These are phyloP conservation scores for Rhea pennata DNA, from an alignment of 2,113 vertebrate species.

Conservation along the genomic window DNA sequence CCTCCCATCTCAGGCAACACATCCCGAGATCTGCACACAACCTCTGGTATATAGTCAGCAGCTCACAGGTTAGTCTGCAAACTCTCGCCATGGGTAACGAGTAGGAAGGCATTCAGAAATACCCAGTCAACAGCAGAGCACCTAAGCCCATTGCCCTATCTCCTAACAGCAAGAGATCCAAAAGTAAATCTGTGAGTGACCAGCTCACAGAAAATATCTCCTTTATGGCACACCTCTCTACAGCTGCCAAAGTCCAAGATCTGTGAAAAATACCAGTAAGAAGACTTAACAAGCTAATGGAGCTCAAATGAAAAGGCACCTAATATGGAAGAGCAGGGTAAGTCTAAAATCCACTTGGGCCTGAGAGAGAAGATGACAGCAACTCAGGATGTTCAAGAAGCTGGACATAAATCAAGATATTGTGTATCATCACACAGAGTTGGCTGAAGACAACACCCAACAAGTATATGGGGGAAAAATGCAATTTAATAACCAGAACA, in stretches of 20 bases:
- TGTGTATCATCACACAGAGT: not conserved
- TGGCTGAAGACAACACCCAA: not conserved
- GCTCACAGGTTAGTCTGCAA: not conserved
- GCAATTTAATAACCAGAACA: not conserved
- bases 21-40: not conserved
- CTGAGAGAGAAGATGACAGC: not conserved
- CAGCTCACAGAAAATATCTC: not conserved
- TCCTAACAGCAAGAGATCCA: not conserved
- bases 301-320: not conserved
- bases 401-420: not conserved
- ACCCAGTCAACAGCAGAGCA: not conserved
- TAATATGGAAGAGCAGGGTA: not conserved
- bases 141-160: not conserved
- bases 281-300: not conserved
- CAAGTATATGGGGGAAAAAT: not conserved
- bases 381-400: not conserved
- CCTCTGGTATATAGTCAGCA: not conserved
- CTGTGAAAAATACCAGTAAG: not conserved
- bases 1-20: not conserved
- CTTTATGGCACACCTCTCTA: not conserved
- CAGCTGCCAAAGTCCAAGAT: not conserved
- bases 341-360: not conserved
- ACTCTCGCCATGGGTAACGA: not conserved
- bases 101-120: not conserved
- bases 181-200: not conserved